These are phyloP conservation scores for Diaprepes abbreviatus DNA, from an alignment of 2,888 invertebrate genomes.

Conservation along the genomic window DNA sequence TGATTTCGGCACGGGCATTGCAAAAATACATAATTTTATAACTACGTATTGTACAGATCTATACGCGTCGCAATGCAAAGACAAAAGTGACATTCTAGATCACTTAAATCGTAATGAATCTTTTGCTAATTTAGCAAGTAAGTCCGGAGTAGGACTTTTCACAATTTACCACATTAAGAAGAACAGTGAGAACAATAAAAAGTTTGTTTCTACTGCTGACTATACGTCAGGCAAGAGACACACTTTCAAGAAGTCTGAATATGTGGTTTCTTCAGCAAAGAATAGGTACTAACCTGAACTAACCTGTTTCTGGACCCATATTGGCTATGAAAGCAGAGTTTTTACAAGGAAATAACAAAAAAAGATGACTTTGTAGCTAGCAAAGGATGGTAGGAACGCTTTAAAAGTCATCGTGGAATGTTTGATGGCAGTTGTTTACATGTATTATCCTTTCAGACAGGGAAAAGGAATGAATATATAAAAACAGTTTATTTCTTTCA, in stretches of 20 bases:
- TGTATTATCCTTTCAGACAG: no score
- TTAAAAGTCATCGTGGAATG: no score
- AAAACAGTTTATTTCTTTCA: no score
- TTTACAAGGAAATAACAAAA: no score
- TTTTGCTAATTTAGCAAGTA: not conserved
- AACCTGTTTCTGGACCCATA: no score
- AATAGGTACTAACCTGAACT: no score
- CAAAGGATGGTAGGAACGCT: no score
- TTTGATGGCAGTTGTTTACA: no score
- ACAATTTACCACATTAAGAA: slow-evolving; percentile 42
- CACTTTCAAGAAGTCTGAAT: slow-evolving; percentile 30
- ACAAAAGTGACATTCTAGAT: not conserved
- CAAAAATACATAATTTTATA: not conserved
- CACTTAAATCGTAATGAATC: not conserved
- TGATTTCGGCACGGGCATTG: not conserved
- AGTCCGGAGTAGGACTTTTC: slow-evolving; percentile 27
- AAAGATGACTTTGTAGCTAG: no score
- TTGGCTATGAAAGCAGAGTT: no score
- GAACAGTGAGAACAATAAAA: slow-evolving; percentile 15
- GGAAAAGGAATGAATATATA: no score
- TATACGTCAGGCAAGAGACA: slow-evolving; percentile 31
- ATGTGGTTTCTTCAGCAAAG: no score
- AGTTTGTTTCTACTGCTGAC: slow-evolving; percentile 38
- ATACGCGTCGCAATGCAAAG: not conserved
- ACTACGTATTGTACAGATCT: not conserved